Evolutionary conservation across 2,797 vertebrate species (phyloP).

Genomic region (Etheostoma perlongum): DNA sequence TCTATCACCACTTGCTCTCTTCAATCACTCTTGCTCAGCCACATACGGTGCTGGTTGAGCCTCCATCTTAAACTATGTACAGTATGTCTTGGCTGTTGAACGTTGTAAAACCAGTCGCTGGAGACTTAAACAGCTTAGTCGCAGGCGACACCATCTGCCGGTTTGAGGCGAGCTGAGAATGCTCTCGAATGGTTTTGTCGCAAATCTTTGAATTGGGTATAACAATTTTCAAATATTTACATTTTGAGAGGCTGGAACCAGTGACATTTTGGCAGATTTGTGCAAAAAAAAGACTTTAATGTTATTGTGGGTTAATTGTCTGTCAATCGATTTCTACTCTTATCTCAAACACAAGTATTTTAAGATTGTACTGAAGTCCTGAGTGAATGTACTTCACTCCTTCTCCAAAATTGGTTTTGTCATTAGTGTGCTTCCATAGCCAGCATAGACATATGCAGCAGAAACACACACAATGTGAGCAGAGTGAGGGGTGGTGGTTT

Average conservation of each 20-base stretch:
- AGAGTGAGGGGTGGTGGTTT: not conserved
- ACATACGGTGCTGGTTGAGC: too few species aligned
- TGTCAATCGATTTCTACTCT: not conserved
- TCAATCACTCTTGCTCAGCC: too few species aligned
- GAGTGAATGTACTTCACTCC: not conserved
- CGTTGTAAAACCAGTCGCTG: too few species aligned
- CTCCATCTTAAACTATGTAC: too few species aligned
- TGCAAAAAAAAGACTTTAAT: not conserved
- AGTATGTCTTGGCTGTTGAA: too few species aligned
- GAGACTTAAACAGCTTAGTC: too few species aligned
- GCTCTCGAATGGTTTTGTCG: too few species aligned
- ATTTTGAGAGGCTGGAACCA: not conserved
- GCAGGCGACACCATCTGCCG: too few species aligned
- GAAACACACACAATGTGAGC: conserved; percentile 2
- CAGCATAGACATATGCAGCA: conserved; percentile 18
- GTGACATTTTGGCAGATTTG: too few species aligned
- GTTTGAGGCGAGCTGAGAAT: too few species aligned
- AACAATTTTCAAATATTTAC: not conserved
- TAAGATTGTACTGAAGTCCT: not conserved
- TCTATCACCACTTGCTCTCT: too few species aligned
- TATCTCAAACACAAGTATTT: not conserved
- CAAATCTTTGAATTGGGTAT: too few species aligned
- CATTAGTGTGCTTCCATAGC: conserved; percentile 2
- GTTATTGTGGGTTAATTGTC: not conserved
- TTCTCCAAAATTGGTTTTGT: not conserved